Conservation (phyloP, 2,113 vertebrate species). For the Cyphomyrus plagiostoma region DNA sequence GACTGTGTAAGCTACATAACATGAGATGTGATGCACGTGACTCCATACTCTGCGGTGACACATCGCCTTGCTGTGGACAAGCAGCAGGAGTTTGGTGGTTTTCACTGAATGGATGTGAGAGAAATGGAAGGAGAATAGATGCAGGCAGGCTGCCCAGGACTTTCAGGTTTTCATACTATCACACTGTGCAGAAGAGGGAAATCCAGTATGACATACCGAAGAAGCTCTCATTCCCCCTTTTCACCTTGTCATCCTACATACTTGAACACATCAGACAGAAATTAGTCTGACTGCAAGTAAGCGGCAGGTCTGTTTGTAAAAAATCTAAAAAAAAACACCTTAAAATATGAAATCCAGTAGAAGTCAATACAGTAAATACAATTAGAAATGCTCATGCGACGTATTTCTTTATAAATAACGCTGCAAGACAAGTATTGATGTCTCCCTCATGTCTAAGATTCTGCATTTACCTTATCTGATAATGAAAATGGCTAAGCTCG, state of each 20-base stretch:
- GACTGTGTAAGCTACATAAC: neutral
- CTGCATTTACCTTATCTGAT: neutral
- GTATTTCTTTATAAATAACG: neutral
- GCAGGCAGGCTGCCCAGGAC: neutral
- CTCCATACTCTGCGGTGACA: neutral
- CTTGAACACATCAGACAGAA: neutral
- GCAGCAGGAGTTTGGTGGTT: neutral
- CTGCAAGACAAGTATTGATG: neutral
- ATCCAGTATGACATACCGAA: neutral
- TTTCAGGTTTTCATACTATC: neutral
- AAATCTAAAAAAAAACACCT: neutral
- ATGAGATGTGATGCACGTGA: neutral
- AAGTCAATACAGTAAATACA: neutral
- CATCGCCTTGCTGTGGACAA: neutral
- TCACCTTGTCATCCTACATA: neutral
- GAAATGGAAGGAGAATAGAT: neutral
- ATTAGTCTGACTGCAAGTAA: neutral
- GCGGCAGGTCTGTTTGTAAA: neutral
- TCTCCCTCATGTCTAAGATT: neutral
- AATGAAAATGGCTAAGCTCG: neutral
- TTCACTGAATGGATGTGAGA: neutral
- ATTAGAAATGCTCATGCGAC: neutral
- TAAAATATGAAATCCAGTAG: neutral
- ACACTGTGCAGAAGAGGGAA: neutral
- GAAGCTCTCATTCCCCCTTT: neutral